Evolutionary conservation across 2,888 invertebrate species (phyloP).

Genomic region (Hypolimnas misippus): DNA sequence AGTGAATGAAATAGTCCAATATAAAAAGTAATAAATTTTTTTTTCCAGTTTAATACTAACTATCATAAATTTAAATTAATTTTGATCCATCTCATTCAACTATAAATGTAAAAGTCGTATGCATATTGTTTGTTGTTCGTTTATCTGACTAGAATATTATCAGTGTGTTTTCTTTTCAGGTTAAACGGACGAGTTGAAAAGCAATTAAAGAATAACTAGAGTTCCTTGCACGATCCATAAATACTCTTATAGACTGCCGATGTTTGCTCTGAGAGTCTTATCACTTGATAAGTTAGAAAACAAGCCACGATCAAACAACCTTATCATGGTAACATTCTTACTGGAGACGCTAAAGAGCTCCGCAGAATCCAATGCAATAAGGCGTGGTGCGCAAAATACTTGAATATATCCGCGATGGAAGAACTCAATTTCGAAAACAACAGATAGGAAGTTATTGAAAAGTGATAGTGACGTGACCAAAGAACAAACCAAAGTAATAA

Average conservation of each 20-base stretch:
- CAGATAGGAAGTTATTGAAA: conserved; percentile 42
- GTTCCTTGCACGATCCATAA: conserved; percentile 77
- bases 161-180: conserved; percentile 66
- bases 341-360: conserved; percentile 62
- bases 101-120: no score
- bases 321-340: conserved; percentile 80
- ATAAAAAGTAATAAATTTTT: no score
- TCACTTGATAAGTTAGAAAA: conserved; percentile 82
- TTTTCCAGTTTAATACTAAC: no score
- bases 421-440: conserved; percentile 43
- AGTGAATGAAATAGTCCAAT: no score
- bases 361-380: conserved; percentile 63
- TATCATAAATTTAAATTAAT: no score
- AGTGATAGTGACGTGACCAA: conserved; percentile 53
- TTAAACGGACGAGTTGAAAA: conserved; percentile 60
- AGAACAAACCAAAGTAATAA: conserved; percentile 54
- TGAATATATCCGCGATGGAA: conserved; percentile 58
- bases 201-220: conserved; percentile 67
- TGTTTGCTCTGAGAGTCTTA: conserved; percentile 78
- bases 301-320: conserved; percentile 77
- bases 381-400: conserved; percentile 59
- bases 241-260: conserved; percentile 75
- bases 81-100: no score
- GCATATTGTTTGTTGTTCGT: conserved; percentile 12
- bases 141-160: conserved; percentile 40